phyloP scores from a whole-genome alignment of 1,140 invertebrate species.

The Zaprionus taronus region DNA sequence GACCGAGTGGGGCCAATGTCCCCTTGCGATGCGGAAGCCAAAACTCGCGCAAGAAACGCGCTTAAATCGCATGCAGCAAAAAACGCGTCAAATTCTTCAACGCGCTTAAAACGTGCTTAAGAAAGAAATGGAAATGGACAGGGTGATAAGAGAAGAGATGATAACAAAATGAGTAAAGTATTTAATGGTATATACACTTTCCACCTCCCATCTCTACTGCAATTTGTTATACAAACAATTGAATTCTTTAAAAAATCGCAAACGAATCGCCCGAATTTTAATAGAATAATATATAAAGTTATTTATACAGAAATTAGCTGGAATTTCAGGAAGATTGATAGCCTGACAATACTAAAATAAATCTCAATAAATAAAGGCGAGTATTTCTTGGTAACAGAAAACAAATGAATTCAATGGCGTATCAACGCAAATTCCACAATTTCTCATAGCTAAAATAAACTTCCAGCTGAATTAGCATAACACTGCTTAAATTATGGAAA shows the following conservation, averaged over 20 bases:
- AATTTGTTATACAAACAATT: not conserved
- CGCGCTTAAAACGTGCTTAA: constrained; percentile 26
- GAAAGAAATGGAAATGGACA: not conserved
- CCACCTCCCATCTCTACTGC: no score
- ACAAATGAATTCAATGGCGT: not conserved
- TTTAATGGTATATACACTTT: no score
- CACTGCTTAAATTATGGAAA: not conserved
- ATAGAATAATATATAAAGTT: not conserved
- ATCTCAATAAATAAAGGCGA: constrained; percentile 3
- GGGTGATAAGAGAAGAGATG: not conserved
- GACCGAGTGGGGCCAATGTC: constrained; percentile 48
- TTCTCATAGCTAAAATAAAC: constrained; percentile 15
- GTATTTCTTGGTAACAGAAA: constrained; percentile 12
- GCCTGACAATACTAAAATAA: not conserved
- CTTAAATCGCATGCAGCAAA: not conserved
- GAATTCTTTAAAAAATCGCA: not conserved
- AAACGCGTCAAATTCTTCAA: constrained; percentile 12
- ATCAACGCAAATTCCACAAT: constrained; percentile 24
- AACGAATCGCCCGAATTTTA: not conserved
- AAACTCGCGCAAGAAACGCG: constrained; percentile 23
- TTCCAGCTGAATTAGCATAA: constrained; percentile 7
- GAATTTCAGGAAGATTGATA: constrained; percentile 11
- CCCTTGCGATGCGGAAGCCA: constrained; percentile 61
- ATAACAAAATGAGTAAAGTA: no score
- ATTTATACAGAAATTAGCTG: not conserved